Percentiles rank a stretch among this genome's conserved stretches.
Conservation (phyloP, 1,140 invertebrate species). For the Rhopalosiphum maidis region DNA sequence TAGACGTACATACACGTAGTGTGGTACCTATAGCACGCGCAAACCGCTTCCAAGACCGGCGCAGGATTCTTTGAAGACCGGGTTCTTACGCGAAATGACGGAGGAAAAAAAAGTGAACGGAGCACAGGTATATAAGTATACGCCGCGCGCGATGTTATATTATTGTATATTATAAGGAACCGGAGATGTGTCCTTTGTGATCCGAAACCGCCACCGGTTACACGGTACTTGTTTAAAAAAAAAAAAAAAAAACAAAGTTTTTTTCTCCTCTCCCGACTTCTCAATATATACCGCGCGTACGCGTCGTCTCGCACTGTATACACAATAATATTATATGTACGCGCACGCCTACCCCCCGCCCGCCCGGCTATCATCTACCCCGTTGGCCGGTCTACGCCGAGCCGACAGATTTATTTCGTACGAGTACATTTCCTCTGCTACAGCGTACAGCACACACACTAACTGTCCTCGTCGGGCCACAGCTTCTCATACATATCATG, state of each 20-base stretch:
- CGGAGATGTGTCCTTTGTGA: conserved; percentile 55
- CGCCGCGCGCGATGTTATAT: neutral
- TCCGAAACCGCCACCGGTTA: conserved; percentile 54
- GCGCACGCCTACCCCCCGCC: too few species aligned
- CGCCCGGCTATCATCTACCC: neutral
- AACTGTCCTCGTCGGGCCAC: neutral
- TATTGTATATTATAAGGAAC: conserved; percentile 1
- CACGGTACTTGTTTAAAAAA: conserved; percentile 2
- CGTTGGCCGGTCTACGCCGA: neutral
- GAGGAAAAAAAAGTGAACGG: neutral
- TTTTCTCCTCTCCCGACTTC: conserved; percentile 36
- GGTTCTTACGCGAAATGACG: neutral
- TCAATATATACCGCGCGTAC: neutral
- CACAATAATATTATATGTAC: neutral
- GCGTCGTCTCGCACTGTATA: neutral
- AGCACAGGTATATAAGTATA: neutral
- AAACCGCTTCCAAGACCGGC: conserved; percentile 48
- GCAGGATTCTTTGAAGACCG: conserved; percentile 48
- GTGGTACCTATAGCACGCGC: neutral
- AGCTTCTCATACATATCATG: neutral
- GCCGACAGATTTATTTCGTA: conserved; percentile 52
- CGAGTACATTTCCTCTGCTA: neutral
- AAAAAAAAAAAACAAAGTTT: neutral
- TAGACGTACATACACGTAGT: neutral
- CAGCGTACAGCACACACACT: too few species aligned